phyloP scores from a whole-genome alignment of 2,797 vertebrate genomes.

The Phoeniculus purpureus region DNA sequence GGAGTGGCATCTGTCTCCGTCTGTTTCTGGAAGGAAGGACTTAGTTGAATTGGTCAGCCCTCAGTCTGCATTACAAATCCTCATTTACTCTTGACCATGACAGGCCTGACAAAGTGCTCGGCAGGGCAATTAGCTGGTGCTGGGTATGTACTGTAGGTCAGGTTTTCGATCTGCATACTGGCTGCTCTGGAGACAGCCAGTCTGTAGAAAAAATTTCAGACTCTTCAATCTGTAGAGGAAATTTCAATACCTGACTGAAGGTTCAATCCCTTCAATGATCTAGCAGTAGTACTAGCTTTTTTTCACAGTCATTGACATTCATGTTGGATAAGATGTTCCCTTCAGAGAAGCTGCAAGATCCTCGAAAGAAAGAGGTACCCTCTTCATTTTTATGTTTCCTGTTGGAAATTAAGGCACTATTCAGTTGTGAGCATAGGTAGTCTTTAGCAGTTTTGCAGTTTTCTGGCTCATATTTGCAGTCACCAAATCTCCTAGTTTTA shows the following conservation, averaged over 20 bases:
- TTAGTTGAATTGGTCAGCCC: neutral
- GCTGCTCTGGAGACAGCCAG: fast-evolving
- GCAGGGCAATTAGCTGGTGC: neutral
- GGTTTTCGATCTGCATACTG: neutral
- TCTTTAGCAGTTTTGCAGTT: neutral
- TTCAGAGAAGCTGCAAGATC: neutral
- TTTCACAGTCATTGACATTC: neutral
- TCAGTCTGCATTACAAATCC: fast-evolving
- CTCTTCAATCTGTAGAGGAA: neutral
- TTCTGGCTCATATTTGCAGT: neutral
- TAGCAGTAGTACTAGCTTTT: neutral
- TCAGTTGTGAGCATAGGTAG: neutral
- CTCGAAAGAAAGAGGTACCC: neutral
- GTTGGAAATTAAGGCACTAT: neutral
- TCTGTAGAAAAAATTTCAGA: neutral
- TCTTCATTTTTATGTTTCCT: neutral
- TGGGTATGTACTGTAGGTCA: fast-evolving
- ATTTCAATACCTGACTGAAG: neutral
- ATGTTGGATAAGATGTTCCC: neutral
- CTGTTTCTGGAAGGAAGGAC: neutral
- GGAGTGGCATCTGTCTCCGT: neutral
- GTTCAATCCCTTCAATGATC: neutral
- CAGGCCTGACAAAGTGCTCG: neutral
- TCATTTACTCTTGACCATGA: neutral
- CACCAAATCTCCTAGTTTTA: neutral